Base-by-base conservation (phyloP, 1,140 invertebrate species). In the Lanistes nyassanus region DNA sequence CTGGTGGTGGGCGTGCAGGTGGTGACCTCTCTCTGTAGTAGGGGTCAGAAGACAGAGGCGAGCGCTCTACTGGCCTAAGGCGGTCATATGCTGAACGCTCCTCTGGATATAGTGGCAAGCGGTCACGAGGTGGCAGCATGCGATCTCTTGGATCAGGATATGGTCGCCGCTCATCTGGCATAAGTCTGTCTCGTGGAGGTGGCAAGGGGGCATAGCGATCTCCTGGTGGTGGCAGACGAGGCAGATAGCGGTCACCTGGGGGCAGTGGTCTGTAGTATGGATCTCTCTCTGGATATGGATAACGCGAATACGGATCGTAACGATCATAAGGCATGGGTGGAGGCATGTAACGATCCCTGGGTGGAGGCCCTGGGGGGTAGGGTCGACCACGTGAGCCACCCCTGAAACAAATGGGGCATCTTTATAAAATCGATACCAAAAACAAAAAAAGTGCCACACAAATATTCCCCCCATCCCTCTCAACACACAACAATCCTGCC, bases 21-120 rank as follows among this genome's bases (percentile, higher is more conserved):
- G 79, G 74, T 7, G 70, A 78, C 62, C 81, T 76, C n/a, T 84
- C 81, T 67, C 81, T 79, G 67, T 81, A 78, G 71, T 83, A 81
- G 1, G 79, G 76, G 36, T 83, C 82, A 34, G 76, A 64, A 6
- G 79, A 65, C 34, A 73, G 31, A 42, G 69, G 60, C 7, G 39
- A 6, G 21, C 39, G 56, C 36, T 39, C 42, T 13, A 58, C 55
- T 55, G 39, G 51, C 58, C 68, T 62, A 37, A 70, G 39, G n/a
- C 75, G 36, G 23, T 76, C 75, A 51, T 76, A 76, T 31, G 75
- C 55, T 19, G 70, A n/a, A 39, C 76, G 73, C 11, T 80, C 79
- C 9, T 80, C 79, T 47, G 76, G 70, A 39, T 78, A 80, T 9
- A 70, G 73, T 31, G 58, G 67, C 56, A 70, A 56, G 42, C 75